phyloP scores from a whole-genome alignment of 2,113 vertebrate species.

The Microcebus jonahi region DNA sequence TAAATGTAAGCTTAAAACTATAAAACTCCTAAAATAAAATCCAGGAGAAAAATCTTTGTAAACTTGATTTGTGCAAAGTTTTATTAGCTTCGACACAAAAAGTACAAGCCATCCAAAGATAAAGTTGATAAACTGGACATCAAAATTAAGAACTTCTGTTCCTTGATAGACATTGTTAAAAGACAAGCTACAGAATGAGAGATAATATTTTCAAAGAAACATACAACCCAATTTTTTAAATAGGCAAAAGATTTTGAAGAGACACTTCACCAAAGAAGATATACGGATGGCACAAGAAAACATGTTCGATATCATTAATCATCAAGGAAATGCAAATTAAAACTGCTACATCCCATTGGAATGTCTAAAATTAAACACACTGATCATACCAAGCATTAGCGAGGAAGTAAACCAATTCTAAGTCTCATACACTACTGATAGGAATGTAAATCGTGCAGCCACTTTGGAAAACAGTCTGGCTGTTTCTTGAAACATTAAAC shows the following conservation, averaged over 20 bases:
- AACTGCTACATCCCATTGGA: neutral
- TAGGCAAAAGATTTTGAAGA: neutral
- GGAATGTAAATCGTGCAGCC: neutral
- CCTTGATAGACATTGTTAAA: neutral
- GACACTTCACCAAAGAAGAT: neutral
- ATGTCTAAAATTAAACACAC: slow-evolving; percentile 18
- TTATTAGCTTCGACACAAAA: neutral
- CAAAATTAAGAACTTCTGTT: slow-evolving; percentile 7
- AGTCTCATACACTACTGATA: neutral
- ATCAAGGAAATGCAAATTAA: neutral
- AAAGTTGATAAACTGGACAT: neutral
- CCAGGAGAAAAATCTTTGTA: neutral
- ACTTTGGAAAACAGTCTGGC: slow-evolving; percentile 26
- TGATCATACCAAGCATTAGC: neutral
- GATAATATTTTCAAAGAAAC: neutral
- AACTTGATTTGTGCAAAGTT: neutral
- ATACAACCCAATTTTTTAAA: neutral
- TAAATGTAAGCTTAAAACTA: neutral
- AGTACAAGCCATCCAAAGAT: neutral
- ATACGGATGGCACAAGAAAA: neutral
- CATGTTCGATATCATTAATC: neutral
- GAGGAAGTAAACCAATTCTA: neutral
- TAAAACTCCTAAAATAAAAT: neutral
- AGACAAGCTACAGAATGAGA: neutral
- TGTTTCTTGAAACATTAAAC: slow-evolving; percentile 8